A percentile compares a stretch with the other conserved stretches of the same genome.
Conservation (phyloP, 1,140 invertebrate genomes). For the Rhopalosiphum maidis region DNA sequence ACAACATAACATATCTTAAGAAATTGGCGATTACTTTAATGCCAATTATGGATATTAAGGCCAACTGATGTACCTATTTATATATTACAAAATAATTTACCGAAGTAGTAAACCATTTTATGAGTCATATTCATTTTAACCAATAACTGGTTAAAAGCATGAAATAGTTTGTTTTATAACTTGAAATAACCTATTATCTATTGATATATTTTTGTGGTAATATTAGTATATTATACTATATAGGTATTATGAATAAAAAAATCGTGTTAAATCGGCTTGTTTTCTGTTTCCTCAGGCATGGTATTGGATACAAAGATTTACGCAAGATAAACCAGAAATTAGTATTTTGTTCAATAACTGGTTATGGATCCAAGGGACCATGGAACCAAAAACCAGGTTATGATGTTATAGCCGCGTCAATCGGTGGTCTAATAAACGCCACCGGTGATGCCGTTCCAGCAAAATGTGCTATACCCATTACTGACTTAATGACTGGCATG, state of each 20-base stretch:
- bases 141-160: neutral
- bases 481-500: slow-evolving; percentile 90
- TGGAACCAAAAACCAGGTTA: slow-evolving; percentile 88
- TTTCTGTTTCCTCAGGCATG: slow-evolving; percentile 63
- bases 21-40: neutral
- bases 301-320: slow-evolving; percentile 81
- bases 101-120: neutral
- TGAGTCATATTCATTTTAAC: neutral
- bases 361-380: slow-evolving; percentile 87
- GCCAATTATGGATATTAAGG: neutral
- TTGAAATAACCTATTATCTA: neutral
- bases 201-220: too few relatives aligned
- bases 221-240: neutral
- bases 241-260: neutral
- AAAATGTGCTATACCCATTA: slow-evolving; percentile 92
- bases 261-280: neutral
- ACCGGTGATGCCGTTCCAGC: slow-evolving; percentile 90
- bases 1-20: neutral
- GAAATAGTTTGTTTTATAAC: neutral
- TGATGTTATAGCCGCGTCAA: slow-evolving; percentile 92
- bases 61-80: neutral
- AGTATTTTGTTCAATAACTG: slow-evolving; percentile 94
- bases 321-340: slow-evolving; percentile 76
- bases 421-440: slow-evolving; percentile 88
- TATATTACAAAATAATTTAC: neutral